Conservation (phyloP, 2,113 vertebrate species). For the Thunnus thynnus region DNA sequence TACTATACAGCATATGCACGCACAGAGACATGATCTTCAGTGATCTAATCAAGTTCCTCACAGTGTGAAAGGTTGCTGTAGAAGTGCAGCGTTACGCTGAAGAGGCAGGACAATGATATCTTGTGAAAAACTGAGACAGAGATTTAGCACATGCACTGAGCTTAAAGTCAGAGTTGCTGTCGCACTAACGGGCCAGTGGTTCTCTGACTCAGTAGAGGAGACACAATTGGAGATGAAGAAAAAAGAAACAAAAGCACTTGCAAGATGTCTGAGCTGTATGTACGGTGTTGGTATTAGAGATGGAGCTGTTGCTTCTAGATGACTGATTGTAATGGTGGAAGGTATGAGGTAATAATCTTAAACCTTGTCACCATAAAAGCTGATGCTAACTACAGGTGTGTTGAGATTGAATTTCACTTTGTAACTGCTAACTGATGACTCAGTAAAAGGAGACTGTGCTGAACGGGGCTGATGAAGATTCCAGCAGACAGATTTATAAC, state of each 20-base stretch:
- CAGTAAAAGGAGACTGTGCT: no score
- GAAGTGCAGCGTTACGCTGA: not conserved
- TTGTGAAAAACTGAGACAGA: not conserved
- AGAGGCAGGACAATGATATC: not conserved
- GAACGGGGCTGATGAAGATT: not conserved
- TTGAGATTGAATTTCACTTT: not conserved
- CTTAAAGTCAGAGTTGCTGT: conserved; percentile 28
- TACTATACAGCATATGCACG: conserved; percentile 38
- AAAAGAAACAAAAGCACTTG: not conserved
- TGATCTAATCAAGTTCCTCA: conserved; percentile 47
- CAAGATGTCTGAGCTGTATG: not conserved
- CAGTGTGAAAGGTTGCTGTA: conserved; percentile 15
- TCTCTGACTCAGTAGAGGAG: not conserved
- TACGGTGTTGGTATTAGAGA: not conserved
- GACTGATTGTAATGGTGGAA: not conserved
- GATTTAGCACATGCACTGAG: not conserved
- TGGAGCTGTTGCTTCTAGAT: not conserved
- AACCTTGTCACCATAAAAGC: not conserved
- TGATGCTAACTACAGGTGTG: not conserved
- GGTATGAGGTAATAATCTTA: not conserved
- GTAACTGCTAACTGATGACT: no score
- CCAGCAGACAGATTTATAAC: not conserved
- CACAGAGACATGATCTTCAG: conserved; percentile 26
- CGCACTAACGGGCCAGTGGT: conserved; percentile 2
- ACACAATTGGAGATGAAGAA: not conserved